Conservation (phyloP, 2,888 invertebrate species). For the Euclidia mi region DNA sequence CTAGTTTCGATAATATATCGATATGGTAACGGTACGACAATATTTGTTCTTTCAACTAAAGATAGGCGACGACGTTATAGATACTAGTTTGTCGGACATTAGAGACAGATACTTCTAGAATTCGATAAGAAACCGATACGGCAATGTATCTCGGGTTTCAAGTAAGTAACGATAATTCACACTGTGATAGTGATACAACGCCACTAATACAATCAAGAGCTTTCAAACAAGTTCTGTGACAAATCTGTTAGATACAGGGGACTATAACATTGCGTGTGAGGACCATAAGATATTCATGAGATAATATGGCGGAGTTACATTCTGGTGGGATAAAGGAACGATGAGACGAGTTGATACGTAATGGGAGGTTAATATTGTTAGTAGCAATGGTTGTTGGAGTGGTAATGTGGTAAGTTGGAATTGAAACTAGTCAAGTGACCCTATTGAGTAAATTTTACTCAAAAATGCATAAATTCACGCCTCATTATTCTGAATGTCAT, state of each 20-base stretch:
- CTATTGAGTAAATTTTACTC: too few species aligned
- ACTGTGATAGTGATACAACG: not conserved
- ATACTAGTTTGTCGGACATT: conserved; percentile 2
- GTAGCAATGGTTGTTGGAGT: too few species aligned
- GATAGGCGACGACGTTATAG: conserved; percentile 2
- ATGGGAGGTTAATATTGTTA: not conserved
- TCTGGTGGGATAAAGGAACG: not conserved
- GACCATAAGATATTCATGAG: not conserved
- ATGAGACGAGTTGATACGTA: too few species aligned
- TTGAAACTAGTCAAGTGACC: too few species aligned
- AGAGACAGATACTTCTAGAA: conserved; percentile 4
- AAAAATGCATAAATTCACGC: too few species aligned
- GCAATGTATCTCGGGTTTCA: conserved; percentile 2
- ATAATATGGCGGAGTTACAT: not conserved
- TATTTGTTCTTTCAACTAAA: not conserved
- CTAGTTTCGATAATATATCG: conserved; percentile 1
- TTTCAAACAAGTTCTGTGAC: not conserved
- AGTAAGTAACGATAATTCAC: not conserved
- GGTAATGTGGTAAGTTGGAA: too few species aligned
- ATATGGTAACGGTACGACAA: conserved; percentile 6
- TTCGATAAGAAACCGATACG: not conserved
- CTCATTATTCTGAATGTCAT: too few species aligned
- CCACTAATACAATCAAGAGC: not conserved
- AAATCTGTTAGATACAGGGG: conserved; percentile 1
- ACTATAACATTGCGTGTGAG: not conserved